Evolutionary conservation across 35 echinoderm and acorn worm genomes (phyloP).

Genomic region (Eucidaris tribuloides): DNA sequence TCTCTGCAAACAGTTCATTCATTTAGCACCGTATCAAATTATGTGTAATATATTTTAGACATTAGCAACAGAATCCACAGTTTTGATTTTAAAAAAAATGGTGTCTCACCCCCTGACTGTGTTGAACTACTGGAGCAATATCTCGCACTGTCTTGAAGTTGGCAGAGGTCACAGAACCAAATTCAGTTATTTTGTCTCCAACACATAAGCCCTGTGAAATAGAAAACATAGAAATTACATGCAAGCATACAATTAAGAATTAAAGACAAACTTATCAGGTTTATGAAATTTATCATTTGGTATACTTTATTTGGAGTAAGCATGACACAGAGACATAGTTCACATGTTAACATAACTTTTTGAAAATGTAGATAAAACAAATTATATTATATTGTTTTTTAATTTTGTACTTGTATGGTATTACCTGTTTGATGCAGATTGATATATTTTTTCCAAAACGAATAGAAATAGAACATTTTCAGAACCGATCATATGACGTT

Average conservation of each 20-base stretch:
- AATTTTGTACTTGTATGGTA: too few species aligned
- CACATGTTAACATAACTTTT: too few species aligned
- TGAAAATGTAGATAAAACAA: too few species aligned
- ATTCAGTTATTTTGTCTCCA: conserved; percentile 68
- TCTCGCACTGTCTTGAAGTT: conserved; percentile 71
- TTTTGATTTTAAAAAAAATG: neutral
- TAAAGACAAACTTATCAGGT: neutral
- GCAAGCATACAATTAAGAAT: neutral
- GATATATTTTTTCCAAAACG: too few species aligned
- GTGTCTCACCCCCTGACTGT: conserved; percentile 75
- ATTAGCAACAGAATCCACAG: neutral
- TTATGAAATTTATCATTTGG: too few species aligned
- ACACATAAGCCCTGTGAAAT: conserved; percentile 50
- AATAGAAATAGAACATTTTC: too few species aligned
- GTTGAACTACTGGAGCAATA: conserved; percentile 59
- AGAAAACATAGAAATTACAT: neutral
- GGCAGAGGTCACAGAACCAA: conserved; percentile 59
- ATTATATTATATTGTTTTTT: too few species aligned
- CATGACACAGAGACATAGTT: too few species aligned
- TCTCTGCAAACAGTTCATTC: too few species aligned
- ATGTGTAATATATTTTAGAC: neutral
- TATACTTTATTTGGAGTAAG: too few species aligned
- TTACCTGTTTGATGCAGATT: too few species aligned
- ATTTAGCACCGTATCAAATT: neutral
- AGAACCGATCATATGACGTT: too few species aligned